Conservation (phyloP, 2,797 vertebrate species). For the Halcyon chelicuti region DNA sequence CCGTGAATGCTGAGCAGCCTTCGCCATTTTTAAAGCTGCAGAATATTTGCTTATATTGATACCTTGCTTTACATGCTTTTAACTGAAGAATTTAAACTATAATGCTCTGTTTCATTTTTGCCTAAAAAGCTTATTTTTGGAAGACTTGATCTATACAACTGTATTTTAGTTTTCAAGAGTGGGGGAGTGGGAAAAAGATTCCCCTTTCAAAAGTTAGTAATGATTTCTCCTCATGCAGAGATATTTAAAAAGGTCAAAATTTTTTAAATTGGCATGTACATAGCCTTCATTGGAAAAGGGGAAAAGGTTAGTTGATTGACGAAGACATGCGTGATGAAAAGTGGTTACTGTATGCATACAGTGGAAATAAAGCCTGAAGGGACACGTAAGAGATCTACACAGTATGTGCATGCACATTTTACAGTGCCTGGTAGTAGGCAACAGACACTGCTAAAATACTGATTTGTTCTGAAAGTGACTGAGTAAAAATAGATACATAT, state of each 20-base stretch:
- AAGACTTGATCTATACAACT: neutral
- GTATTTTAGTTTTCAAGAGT: neutral
- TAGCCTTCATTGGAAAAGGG: neutral
- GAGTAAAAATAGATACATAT: slow-evolving; percentile 24
- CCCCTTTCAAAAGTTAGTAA: slow-evolving; percentile 40
- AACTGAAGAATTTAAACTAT: neutral
- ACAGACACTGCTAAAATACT: slow-evolving; percentile 45
- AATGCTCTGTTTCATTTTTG: neutral
- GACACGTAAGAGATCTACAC: slow-evolving; percentile 42
- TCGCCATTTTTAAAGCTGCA: slow-evolving; percentile 11
- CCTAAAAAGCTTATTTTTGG: neutral
- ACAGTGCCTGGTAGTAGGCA: slow-evolving; percentile 20
- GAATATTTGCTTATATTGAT: neutral
- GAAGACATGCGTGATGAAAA: slow-evolving; percentile 62
- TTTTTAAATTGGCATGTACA: neutral
- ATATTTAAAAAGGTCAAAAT: neutral
- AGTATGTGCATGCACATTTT: slow-evolving; percentile 29
- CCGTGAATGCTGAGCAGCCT: slow-evolving; percentile 23
- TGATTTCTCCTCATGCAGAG: slow-evolving; percentile 54
- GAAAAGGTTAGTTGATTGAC: slow-evolving; percentile 49
- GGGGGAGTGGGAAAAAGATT: neutral
- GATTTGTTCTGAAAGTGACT: slow-evolving; percentile 66
- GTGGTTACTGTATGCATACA: slow-evolving; percentile 50
- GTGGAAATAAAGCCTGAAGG: slow-evolving; percentile 57
- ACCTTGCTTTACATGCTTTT: slow-evolving; percentile 4